phyloP scores from a whole-genome alignment of 2,888 invertebrate genomes.

The Pyrgus malvae region DNA sequence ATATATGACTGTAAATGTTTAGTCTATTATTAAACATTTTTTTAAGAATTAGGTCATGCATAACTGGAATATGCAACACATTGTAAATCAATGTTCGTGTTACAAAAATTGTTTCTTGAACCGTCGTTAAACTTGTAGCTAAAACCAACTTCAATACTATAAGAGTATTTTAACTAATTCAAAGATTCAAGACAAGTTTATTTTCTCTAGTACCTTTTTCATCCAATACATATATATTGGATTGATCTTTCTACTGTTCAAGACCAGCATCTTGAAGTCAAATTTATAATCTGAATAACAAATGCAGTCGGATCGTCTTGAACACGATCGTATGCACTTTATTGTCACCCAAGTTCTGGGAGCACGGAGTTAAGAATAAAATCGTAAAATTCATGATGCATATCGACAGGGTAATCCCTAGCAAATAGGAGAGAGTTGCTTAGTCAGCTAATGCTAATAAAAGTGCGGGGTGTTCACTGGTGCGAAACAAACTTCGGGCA shows the following conservation, averaged over 20 bases:
- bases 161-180: too few species aligned
- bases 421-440: conserved; percentile 48
- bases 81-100: too few species aligned
- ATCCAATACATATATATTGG: conserved; percentile 1
- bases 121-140: too few species aligned
- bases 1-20: background rate
- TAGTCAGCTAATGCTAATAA: conserved; percentile 70
- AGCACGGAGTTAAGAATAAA: conserved; percentile 10
- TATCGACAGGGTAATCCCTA: conserved; percentile 25
- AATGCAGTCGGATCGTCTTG: conserved; percentile 10
- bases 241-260: background rate
- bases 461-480: conserved; percentile 56
- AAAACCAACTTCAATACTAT: too few species aligned
- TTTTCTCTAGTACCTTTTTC: too few species aligned
- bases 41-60: too few species aligned
- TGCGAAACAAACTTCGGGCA: conserved; percentile 42
- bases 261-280: conserved; percentile 14
- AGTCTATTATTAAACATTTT: too few species aligned
- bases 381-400: conserved; percentile 23
- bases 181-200: too few species aligned
- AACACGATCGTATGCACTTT: conserved; percentile 11
- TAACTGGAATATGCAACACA: too few species aligned
- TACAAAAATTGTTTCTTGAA: too few species aligned
- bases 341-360: conserved; percentile 14
- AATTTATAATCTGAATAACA: conserved; percentile 25